Evolutionary conservation across 1,140 invertebrate genomes (phyloP), one percentile per base, ranked within the genome.

Genomic region (Drosophila sp.): DNA sequence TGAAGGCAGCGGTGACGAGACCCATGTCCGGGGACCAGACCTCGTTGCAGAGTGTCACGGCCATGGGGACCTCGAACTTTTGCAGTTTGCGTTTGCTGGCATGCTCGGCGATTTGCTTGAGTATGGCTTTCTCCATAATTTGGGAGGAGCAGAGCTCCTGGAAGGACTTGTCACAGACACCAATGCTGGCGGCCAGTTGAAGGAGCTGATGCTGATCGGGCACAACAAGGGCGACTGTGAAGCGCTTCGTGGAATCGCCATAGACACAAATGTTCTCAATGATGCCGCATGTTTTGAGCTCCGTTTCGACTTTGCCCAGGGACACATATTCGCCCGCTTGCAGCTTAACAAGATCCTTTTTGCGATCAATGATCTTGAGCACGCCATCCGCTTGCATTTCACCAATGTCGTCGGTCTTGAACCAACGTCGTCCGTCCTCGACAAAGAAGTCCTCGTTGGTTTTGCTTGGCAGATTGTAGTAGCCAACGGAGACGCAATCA

Each of bases 301-400:
- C 96, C 1, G 98, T 94, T 92, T 97, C 95, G 18, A 99, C 97
- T 93, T 98, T 98, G 40, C 97, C 97, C 45, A 99, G 93, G n/a
- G 97, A 98, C 0, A 99, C 97, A 91, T 99, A 99, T 93, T 99
- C 99, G 45, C 99, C 99, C 21, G 97, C 95, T 93, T 99, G 98
- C 5, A 99, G 93, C 93, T 99, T 99, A 7, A 99, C 97, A 63
- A 99, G 94, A 93, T 99, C 98, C 92, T 99, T 99, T 93, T 99
- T 99, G 67, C 98, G 97, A 93, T 99, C 98, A 89, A 99, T 99
- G 82, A 99, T 99, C 93, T 97, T 97, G 38, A 99, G 95, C 78
- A 95, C 96, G 38, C 99, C 99, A 93, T 99, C 98, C 16, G 94
- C 92, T 89, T 98, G 96, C 67, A 99, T 93, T 94, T 99, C 97